phyloP scores from a whole-genome alignment of 2,113 vertebrate genomes.

The Callaeas wilsoni region DNA sequence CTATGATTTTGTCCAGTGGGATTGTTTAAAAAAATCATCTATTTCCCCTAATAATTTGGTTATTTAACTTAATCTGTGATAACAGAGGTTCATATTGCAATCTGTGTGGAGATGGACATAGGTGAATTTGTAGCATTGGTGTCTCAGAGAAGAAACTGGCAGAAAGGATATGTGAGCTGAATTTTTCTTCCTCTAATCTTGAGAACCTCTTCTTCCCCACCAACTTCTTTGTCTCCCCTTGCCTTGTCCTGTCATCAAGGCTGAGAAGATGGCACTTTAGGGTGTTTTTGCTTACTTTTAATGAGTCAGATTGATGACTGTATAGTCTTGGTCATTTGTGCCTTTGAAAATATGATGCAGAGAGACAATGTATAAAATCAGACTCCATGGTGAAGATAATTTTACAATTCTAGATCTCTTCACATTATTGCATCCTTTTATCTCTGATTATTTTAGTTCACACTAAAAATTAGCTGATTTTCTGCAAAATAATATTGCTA shows the following conservation, averaged over 20 bases:
- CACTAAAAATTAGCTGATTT: background rate
- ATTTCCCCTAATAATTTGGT: background rate
- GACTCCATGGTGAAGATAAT: background rate
- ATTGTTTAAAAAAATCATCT: background rate
- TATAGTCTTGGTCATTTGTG: background rate
- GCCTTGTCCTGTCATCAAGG: background rate
- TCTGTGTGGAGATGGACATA: background rate
- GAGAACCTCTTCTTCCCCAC: background rate
- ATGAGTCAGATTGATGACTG: background rate
- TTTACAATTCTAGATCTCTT: background rate
- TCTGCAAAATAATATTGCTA: background rate
- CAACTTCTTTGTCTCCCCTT: background rate
- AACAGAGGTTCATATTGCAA: background rate
- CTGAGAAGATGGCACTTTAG: background rate
- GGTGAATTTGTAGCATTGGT: background rate
- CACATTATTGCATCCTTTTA: background rate
- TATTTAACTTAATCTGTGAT: background rate
- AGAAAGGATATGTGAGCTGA: background rate
- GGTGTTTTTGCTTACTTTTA: background rate
- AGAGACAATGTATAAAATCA: background rate
- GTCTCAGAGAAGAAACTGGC: background rate
- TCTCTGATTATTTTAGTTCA: background rate
- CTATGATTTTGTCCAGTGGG: background rate
- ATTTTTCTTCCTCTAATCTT: background rate
- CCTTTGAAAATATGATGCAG: background rate